Conservation (phyloP, 1,140 invertebrate genomes). For the Phenacoccus solenopsis region DNA sequence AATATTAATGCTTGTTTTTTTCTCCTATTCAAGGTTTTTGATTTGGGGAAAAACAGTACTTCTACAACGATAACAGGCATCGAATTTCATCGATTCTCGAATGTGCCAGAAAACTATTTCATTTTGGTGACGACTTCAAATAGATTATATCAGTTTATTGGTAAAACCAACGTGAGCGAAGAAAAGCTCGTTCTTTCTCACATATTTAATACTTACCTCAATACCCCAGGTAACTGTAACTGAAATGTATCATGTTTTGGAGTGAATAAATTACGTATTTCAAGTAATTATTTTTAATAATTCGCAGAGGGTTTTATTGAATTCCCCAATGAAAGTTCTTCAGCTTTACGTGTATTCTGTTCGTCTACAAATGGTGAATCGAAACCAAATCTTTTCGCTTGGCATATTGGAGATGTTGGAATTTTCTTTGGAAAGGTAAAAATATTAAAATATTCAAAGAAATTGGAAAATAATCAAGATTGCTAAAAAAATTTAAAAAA, state of each 20-base stretch:
- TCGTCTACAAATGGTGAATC: neutral
- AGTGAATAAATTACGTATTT: no score
- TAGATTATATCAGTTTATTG: constrained; percentile 75
- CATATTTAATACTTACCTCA: constrained; percentile 69
- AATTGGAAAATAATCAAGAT: no score
- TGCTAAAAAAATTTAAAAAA: neutral
- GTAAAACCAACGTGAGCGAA: constrained; percentile 50
- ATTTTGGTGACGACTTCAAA: constrained; percentile 73
- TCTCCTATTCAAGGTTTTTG: constrained; percentile 53
- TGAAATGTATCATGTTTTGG: no score
- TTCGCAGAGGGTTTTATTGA: no score
- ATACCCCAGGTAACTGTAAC: constrained; percentile 48
- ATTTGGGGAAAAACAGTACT: constrained; percentile 58
- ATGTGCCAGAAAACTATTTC: constrained; percentile 53
- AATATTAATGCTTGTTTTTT: neutral
- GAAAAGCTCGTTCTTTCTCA: constrained; percentile 68
- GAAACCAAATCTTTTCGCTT: neutral
- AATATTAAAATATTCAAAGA: no score
- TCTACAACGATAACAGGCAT: constrained; percentile 72
- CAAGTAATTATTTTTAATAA: no score
- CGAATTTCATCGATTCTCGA: constrained; percentile 61
- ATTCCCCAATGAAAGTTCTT: no score
- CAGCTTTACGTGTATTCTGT: neutral
- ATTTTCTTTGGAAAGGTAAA: neutral
- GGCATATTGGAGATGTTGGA: neutral